phyloP scores from a whole-genome alignment of 2,888 invertebrate genomes.

The Latrodectus hesperus region DNA sequence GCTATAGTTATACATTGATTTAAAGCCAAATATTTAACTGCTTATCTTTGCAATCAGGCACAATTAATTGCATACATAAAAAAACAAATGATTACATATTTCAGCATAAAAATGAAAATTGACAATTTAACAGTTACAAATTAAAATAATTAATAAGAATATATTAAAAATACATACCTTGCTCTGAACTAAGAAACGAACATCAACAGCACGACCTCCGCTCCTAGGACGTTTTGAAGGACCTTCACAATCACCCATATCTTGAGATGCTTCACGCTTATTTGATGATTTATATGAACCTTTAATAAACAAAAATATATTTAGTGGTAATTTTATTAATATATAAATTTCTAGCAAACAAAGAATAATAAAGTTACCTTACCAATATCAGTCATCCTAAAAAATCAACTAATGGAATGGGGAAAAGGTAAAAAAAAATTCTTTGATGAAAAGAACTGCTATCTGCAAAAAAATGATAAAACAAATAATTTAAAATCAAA shows the following conservation, averaged over 20 bases:
- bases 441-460: too few species aligned
- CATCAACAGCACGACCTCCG: conserved; percentile 69
- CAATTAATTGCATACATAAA: too few species aligned
- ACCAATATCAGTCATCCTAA: conserved; percentile 67
- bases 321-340: not conserved
- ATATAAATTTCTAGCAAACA: not conserved
- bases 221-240: conserved; percentile 68
- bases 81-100: not conserved
- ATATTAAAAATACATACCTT: conserved; percentile 45
- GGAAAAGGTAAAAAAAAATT: conserved; percentile 16
- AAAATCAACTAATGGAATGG: conserved; percentile 42
- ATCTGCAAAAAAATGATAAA: too few species aligned
- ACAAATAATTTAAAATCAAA: too few species aligned
- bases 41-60: too few species aligned
- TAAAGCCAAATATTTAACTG: too few species aligned
- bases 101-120: not conserved
- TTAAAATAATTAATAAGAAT: not conserved
- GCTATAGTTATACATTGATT: too few species aligned
- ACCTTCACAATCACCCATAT: conserved; percentile 65
- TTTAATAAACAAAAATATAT: conserved; percentile 4
- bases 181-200: conserved; percentile 68
- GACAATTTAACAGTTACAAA: not conserved
- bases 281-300: conserved; percentile 50
- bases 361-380: conserved; percentile 1
- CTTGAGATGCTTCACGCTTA: conserved; percentile 68